Conservation (phyloP, 2,113 vertebrate species). For the Ceratotherium simum region DNA sequence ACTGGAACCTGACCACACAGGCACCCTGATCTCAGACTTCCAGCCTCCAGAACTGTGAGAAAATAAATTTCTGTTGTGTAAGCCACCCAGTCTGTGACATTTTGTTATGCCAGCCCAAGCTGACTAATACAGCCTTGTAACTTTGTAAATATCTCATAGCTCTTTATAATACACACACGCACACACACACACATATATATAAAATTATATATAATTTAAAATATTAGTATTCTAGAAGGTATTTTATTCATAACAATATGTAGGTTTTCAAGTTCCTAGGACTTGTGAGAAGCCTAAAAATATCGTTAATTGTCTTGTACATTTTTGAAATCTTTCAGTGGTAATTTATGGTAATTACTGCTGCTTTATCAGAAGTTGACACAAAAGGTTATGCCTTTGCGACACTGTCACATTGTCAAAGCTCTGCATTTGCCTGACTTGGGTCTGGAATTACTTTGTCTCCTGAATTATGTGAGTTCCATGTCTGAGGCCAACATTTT, state of each 20-base stretch:
- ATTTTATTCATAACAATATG: background rate
- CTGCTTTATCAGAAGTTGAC: constrained; percentile 70
- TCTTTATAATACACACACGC: background rate
- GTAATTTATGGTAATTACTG: constrained; percentile 73
- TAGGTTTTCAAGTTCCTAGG: background rate
- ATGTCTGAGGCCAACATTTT: background rate
- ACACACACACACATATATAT: background rate
- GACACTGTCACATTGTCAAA: constrained; percentile 23
- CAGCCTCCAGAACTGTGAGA: background rate
- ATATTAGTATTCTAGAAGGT: background rate
- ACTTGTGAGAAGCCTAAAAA: constrained; percentile 57
- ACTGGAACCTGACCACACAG: fast-evolving
- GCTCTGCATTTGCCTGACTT: background rate
- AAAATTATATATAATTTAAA: background rate
- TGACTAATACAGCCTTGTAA: background rate
- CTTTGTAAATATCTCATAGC: background rate
- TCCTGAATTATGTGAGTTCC: background rate
- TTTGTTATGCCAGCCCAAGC: background rate
- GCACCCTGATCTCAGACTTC: background rate
- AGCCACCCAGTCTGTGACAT: background rate
- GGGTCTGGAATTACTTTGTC: constrained; percentile 15
- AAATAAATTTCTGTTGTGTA: background rate
- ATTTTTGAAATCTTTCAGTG: constrained; percentile 17
- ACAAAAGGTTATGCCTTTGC: constrained; percentile 65
- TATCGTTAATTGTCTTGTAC: constrained; percentile 47